Evolutionary conservation across 2,113 vertebrate species (phyloP).

Genomic region (Isichthys henryi): DNA sequence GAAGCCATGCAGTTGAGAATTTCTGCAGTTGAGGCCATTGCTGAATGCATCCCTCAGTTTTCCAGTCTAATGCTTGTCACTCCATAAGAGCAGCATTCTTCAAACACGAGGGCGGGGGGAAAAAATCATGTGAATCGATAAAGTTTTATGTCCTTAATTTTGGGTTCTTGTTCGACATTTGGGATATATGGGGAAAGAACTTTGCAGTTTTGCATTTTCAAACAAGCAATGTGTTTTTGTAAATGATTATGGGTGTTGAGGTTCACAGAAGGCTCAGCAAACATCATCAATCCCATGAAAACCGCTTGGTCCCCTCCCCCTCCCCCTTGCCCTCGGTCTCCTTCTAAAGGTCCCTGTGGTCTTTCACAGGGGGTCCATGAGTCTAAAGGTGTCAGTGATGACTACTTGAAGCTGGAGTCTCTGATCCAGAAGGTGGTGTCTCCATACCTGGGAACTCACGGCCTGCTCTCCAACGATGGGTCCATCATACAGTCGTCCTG

Average conservation of each 20-base stretch:
- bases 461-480: conserved; percentile 74
- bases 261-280: neutral
- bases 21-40: neutral
- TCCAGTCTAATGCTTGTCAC: neutral
- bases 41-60: neutral
- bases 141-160: neutral
- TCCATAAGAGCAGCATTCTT: neutral
- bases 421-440: conserved; percentile 92
- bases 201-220: neutral
- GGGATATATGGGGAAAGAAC: neutral
- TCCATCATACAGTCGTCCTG: conserved; percentile 73
- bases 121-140: neutral
- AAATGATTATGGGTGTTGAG: neutral
- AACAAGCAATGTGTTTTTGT: neutral
- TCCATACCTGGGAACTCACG: conserved; percentile 86
- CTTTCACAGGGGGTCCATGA: conserved; percentile 84
- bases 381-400: conserved; percentile 76
- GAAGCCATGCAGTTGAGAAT: neutral
- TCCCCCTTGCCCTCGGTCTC: too few relatives aligned
- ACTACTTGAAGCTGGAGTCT: conserved; percentile 84
- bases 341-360: neutral
- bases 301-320: neutral
- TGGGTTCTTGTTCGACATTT: neutral
- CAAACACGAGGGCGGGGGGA: neutral
- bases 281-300: neutral